phyloP scores from a whole-genome alignment of 2,113 vertebrate species.

The Peromyscus polionotus region DNA sequence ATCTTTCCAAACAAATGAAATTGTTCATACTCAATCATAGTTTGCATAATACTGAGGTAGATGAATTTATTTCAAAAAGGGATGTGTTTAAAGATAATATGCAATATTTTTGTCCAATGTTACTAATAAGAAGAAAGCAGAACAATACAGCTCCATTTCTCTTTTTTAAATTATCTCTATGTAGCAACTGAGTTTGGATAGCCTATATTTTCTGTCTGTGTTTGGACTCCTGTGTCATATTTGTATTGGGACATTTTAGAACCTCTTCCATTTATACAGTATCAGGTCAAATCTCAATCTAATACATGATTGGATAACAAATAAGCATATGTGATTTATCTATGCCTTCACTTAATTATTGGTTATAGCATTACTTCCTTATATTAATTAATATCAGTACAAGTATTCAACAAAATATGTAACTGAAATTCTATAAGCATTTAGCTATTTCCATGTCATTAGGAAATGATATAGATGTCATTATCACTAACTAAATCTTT shows the following conservation, averaged over 20 bases:
- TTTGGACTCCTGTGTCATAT: neutral
- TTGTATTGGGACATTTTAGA: neutral
- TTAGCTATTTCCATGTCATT: neutral
- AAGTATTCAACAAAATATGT: neutral
- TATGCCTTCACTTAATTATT: neutral
- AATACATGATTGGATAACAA: neutral
- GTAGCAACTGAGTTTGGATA: neutral
- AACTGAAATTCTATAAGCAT: neutral
- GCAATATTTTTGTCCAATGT: neutral
- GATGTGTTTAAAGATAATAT: neutral
- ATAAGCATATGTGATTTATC: neutral
- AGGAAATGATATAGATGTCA: neutral
- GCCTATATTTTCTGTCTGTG: neutral
- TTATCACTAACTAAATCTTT: neutral
- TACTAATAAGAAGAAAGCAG: conserved; percentile 23
- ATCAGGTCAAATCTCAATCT: neutral
- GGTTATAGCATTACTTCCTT: neutral
- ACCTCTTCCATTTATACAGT: neutral
- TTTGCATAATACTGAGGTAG: neutral
- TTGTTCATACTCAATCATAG: neutral
- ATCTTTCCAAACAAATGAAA: conserved; percentile 52
- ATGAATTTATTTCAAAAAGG: conserved; percentile 3
- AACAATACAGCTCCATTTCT: neutral
- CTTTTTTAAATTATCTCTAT: neutral
- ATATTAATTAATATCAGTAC: neutral